These are phyloP conservation scores for Neomicropteryx cornuta DNA, from an alignment of 1,140 invertebrate species.

Conservation along the genomic window DNA sequence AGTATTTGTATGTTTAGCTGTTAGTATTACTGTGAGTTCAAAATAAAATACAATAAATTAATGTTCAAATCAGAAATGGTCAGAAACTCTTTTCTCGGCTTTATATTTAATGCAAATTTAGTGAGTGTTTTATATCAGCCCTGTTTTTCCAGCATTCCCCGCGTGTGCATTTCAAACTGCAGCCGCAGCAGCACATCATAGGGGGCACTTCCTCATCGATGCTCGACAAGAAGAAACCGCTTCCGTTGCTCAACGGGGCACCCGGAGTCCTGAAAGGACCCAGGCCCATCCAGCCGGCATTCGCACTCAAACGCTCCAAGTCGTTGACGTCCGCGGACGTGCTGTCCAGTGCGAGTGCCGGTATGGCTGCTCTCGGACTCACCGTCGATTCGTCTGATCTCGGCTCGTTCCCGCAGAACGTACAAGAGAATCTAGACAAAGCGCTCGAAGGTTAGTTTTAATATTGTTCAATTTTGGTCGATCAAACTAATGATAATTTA, in stretches of 20 bases:
- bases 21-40: no score
- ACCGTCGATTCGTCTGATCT: constrained; percentile 59
- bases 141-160: constrained; percentile 22
- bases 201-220: constrained; percentile 12
- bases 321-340: constrained; percentile 64
- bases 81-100: no score
- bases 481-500: no score
- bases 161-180: constrained; percentile 44
- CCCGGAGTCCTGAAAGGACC: constrained; percentile 31
- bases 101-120: constrained; percentile 19
- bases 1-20: no score
- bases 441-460: constrained; percentile 49
- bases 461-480: no score
- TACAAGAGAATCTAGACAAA: constrained; percentile 58
- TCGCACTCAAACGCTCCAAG: constrained; percentile 67
- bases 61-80: no score
- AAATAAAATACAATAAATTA: no score
- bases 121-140: no score
- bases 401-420: constrained; percentile 57
- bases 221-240: constrained; percentile 34
- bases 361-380: constrained; percentile 44
- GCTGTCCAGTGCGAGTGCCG: constrained; percentile 47
- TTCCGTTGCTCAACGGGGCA: constrained; percentile 25
- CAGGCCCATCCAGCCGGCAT: constrained; percentile 29
- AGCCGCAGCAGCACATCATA: constrained; percentile 29